A percentile compares a stretch with the other conserved stretches of the same genome.
Conservation (phyloP, 2,113 vertebrate genomes). For the Larimichthys polyactis region DNA sequence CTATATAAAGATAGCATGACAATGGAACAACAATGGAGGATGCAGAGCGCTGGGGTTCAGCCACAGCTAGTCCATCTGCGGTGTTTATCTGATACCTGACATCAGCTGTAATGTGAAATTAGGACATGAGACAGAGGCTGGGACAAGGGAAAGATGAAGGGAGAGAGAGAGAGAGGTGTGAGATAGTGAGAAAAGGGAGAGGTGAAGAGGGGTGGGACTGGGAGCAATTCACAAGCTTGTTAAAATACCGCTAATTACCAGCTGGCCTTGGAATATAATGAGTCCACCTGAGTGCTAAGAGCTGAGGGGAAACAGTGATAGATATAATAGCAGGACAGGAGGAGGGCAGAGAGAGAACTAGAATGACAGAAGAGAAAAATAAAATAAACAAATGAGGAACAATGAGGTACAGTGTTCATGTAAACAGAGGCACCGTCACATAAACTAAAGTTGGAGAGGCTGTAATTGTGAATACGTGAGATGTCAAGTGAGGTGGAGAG, state of each 20-base stretch:
- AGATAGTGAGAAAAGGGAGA: constrained; percentile 24
- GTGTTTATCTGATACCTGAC: constrained; percentile 63
- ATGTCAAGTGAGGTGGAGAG: background rate
- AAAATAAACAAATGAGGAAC: constrained; percentile 29
- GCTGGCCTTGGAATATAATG: constrained; percentile 66
- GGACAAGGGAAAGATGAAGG: constrained; percentile 35
- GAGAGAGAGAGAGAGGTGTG: background rate
- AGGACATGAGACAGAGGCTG: constrained; percentile 38
- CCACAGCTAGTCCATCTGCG: constrained; percentile 48
- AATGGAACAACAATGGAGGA: constrained; percentile 52
- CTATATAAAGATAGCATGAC: constrained; percentile 32
- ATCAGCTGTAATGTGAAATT: constrained; percentile 53
- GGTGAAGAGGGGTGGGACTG: constrained; percentile 63
- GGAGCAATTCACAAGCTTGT: constrained; percentile 73
- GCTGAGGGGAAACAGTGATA: constrained; percentile 47
- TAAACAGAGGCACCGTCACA: constrained; percentile 39
- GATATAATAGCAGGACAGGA: constrained; percentile 23
- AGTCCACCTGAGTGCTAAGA: constrained; percentile 65
- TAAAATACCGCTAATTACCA: constrained; percentile 77
- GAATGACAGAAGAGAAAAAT: constrained; percentile 12
- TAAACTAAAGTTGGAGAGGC: background rate
- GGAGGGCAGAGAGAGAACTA: background rate
- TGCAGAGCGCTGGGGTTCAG: constrained; percentile 24
- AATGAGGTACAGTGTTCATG: constrained; percentile 25
- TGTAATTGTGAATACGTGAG: constrained; percentile 1